Base-by-base conservation (phyloP, 2,888 invertebrate species). In the Bruchidius siliquastri region DNA sequence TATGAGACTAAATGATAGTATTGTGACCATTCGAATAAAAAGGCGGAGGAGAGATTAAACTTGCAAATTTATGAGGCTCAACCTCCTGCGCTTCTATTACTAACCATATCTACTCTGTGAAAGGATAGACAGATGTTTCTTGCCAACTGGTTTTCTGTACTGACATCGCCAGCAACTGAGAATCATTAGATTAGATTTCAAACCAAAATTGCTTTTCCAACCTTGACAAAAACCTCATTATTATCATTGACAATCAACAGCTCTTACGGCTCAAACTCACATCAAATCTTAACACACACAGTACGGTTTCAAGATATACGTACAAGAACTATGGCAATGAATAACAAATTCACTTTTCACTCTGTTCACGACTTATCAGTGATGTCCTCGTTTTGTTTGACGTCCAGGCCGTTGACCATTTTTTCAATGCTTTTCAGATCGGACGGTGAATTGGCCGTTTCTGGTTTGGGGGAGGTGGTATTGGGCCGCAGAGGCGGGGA, bases 341-440 rank as follows among this genome's bases (percentile, higher is more conserved):
- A 20, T 68, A 68, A 21, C 68, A 49, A 49, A 49, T 49, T 49
- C 49, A 49, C 49, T 8, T 49, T 13, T 49, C 49, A 49, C 49
- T 49, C 49, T 49, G 49, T 22, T 70, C 71, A 85, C 83, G 85
- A 84, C 80, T 85, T 83, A 74, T 86, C 85, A 77, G 76, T 78
- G 68, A 76, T 77, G 68, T 85, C 84, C 74, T 85, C 85, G 76
- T 75, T 90, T 79, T 92, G 91, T 86, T 94, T 94, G 79, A 96
- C 95, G 86, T 97, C 97, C 78, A 97, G 89, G 20, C 97, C 97
- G 87, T 97, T 97, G 80, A 98, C 96, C 97, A 97, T 97, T 86
- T 97, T 96, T 88, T 98, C 97, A 88, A 98, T 98, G 87, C 94
- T 96, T 88, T 97, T 97, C 80, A 98, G 91, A 88, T 97, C 97